phyloP scores from a whole-genome alignment of 2,113 vertebrate genomes.

The Platycercus adscitus region DNA sequence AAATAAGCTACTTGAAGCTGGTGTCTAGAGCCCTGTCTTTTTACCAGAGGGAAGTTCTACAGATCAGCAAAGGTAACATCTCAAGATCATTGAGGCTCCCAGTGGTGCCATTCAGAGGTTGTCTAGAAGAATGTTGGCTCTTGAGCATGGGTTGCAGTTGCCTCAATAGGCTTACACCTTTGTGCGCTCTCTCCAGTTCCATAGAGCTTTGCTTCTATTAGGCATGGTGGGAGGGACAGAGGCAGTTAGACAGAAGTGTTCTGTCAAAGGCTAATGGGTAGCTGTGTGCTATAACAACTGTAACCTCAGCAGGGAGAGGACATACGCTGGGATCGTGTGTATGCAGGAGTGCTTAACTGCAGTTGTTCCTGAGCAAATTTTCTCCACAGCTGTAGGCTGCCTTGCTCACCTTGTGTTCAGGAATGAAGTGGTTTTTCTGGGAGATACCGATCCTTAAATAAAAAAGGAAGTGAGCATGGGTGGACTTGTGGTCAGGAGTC shows the following conservation, averaged over 20 bases:
- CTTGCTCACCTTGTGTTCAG: background rate
- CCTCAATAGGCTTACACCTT: background rate
- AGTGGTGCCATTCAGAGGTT: background rate
- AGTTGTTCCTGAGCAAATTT: background rate
- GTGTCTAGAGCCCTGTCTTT: background rate
- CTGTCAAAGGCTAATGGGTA: fast-evolving
- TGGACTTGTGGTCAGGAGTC: background rate
- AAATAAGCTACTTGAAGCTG: background rate
- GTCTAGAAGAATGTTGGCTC: background rate
- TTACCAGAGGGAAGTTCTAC: background rate
- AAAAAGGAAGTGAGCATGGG: background rate
- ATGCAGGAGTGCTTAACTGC: background rate
- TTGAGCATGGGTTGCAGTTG: background rate
- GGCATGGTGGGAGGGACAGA: background rate
- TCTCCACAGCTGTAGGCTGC: background rate
- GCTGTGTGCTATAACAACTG: background rate
- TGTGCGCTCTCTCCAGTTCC: background rate
- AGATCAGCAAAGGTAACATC: fast-evolving
- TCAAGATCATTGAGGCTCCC: fast-evolving
- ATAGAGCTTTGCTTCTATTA: background rate
- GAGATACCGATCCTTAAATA: background rate
- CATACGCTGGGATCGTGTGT: background rate
- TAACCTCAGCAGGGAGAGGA: background rate
- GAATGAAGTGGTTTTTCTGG: background rate
- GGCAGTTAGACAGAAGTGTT: fast-evolving